Base-by-base conservation (phyloP, 2,888 invertebrate species). In the Perizoma affinitatum region DNA sequence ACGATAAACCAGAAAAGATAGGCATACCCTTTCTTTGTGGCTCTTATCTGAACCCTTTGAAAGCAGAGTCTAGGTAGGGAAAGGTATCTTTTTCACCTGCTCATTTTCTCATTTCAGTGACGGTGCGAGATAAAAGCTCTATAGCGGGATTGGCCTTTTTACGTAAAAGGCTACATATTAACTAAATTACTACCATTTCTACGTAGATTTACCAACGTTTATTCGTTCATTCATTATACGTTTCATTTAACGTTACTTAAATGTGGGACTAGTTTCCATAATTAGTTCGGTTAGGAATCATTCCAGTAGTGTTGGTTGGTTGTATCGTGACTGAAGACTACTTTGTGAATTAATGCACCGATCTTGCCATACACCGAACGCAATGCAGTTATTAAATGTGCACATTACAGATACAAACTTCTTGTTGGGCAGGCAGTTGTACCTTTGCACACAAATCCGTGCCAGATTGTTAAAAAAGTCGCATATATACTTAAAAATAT, bases 1-100 rank as follows among this genome's bases (percentile, higher is more conserved):
- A 41, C 50, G 51, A 58, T 58, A 63, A 58, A 55, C 52, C 47
- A 40, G 52, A n/a, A 22, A 41, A 50, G 46, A 58, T 40, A 10
- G 50, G 44, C 48, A 44, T 51, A 45, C 36, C 41, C 45, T 52
- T 61, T 53, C 50, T 65, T 56, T 61, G 58, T 61, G 44, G 45
- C 53, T 55, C 58, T 65, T 65, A 65, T 65, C 65, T 44, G 41
- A 43, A 55, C 56, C 61, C 56, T 61, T 64, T 65, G 50, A 52
- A 54, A 47, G 51, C 51, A 44, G 9, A 50, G 51, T 35, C 56
- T 57, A 60, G 56, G 41, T 36, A 45, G 22, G 33, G 46, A 33
- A 48, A 47, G 58, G 50, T 44, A 64, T 60, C 53, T 57, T 50
- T 22, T 60, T 54, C 53, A 54, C 54, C 50, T 59, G 54, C 40